Base-by-base conservation (phyloP, 2,797 vertebrate species). In the Anomalospiza imberbis region DNA sequence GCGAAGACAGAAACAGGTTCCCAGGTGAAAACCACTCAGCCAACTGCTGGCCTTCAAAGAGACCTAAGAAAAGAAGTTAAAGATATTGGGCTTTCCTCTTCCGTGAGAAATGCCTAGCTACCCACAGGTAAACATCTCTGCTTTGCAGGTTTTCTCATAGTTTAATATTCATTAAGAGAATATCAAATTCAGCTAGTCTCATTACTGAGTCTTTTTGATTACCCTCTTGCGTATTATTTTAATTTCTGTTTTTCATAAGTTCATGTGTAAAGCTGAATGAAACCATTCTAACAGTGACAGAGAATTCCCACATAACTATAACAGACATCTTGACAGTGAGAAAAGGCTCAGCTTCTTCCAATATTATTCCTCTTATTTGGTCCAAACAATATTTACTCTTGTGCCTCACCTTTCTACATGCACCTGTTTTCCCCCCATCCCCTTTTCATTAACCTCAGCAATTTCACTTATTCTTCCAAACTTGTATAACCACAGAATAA, bases 351-450 rank as follows among this genome's bases (percentile, higher is more conserved):
- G 11, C 6, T 72, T 38, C 44, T 66, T 82, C 32, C 22, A 80
- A 40, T 72, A 51, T 47, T 32, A 47, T 2, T 63, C 7, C 9
- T 22, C 6, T 45, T 19, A 87, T 78, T 80, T 77, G 25, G 15
- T 47, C 31, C 9, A 48, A 78, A 44, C 6, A 40, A 16, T 58
- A 62, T 17, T 21, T 74, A 38, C 7, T 60, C 4, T 63, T 20
- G 45, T 24, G 12, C 7, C 7, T 82, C 16, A 40, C 6, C 12
- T 80, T 77, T 77, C 45, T 40, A 45, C 7, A 32, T 1, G 0
- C 6, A n/a, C 3, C 7, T 34, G 7, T 1, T 55, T 73, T 53
- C 29, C 9, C 3, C 12, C 10, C 14, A n/a, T 44, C 2, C 5
- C 15, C 3, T 50, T 74, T 60, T 4, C 42, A 24, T 36, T 66